phyloP scores from a whole-genome alignment of 2,113 vertebrate genomes.

The Mustelus asterias region DNA sequence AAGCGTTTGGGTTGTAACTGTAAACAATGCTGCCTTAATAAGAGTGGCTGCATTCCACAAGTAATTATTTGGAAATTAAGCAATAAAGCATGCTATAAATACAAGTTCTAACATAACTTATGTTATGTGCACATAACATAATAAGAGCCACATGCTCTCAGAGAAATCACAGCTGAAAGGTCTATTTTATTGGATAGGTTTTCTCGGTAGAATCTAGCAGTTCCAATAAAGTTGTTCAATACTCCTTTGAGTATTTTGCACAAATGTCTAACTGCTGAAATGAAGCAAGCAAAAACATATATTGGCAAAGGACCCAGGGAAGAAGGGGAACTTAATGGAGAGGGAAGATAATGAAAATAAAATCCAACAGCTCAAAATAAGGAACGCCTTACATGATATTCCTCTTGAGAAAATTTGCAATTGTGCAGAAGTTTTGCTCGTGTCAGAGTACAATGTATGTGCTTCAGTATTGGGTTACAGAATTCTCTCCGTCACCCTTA shows the following conservation, averaged over 20 bases:
- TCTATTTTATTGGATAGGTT: neutral
- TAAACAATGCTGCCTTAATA: neutral
- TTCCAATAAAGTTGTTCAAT: neutral
- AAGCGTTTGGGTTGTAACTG: neutral
- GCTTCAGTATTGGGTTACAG: neutral
- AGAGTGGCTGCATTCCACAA: neutral
- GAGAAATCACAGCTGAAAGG: neutral
- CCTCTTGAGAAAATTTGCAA: neutral
- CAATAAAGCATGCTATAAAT: neutral
- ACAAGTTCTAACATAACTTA: too few relatives aligned
- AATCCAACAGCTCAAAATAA: neutral
- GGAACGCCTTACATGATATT: neutral
- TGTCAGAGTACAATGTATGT: neutral
- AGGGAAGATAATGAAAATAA: neutral
- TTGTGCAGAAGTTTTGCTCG: neutral
- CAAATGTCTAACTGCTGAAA: neutral
- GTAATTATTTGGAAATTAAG: neutral
- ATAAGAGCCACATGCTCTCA: neutral
- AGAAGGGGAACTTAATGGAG: neutral
- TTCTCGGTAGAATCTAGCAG: neutral
- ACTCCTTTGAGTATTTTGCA: neutral
- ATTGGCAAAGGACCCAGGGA: neutral
- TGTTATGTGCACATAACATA: neutral
- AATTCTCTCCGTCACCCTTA: neutral
- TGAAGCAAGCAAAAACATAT: neutral